phyloP scores from a whole-genome alignment of 2,797 vertebrate species.

The Masticophis lateralis region DNA sequence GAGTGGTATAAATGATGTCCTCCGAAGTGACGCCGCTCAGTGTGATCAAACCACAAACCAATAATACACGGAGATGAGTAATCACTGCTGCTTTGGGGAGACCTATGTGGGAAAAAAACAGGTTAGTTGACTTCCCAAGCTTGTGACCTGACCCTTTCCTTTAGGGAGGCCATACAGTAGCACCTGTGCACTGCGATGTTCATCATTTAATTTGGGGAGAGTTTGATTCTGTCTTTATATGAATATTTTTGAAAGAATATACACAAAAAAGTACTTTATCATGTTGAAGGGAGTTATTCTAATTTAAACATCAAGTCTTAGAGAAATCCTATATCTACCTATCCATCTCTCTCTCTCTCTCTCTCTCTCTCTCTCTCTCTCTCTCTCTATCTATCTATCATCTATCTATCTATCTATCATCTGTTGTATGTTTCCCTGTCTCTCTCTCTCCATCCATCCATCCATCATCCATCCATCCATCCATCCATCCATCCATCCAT shows the following conservation, averaged over 20 bases:
- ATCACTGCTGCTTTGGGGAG: slow-evolving; percentile 86
- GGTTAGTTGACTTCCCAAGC: not conserved
- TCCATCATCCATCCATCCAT: no score
- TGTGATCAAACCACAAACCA: slow-evolving; percentile 59
- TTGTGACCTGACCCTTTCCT: not conserved
- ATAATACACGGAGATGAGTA: slow-evolving; percentile 75
- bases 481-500: no score
- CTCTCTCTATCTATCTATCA: no score
- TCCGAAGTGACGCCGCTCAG: slow-evolving; percentile 58
- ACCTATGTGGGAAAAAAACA: slow-evolving; percentile 69
- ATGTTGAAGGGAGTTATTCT: not conserved
- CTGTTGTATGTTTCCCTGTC: no score
- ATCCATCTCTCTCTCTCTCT: no score
- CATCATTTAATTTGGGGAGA: not conserved
- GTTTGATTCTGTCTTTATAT: not conserved
- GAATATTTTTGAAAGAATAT: not conserved
- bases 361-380: no score
- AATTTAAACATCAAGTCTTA: not conserved
- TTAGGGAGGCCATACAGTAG: not conserved
- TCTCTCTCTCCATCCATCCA: no score
- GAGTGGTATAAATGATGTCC: slow-evolving; percentile 78
- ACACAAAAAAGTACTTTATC: not conserved
- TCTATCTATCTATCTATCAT: no score
- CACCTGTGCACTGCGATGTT: not conserved
- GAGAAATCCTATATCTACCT: no score